Evolutionary conservation across 2,113 vertebrate species (phyloP), one percentile per base, ranked within the genome.

Genomic region (Paratilapia polleni): DNA sequence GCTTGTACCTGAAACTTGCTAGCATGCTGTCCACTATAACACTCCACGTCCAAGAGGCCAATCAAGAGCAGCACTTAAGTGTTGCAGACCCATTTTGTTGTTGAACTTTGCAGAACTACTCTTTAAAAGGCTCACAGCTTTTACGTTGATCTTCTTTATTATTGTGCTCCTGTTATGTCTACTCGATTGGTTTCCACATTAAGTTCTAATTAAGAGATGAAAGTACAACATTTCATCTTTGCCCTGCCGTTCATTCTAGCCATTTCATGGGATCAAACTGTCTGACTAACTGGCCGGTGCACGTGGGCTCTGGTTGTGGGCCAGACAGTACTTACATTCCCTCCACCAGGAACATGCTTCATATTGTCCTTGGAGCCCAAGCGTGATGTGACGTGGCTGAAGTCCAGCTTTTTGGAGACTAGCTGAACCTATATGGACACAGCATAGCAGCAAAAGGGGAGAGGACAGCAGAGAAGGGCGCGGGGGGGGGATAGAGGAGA

Each of bases 351-450:
- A 95, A 99, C 96, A 97, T 99, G 98, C 97, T 99, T 99, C 95
- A 99, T 97, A 97, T 99, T 99, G 96, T 99, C 98, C 97, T 99
- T 99, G 96, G 98, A 99, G 92, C 98, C 98, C 96, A 98, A 98
- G 96, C 98, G 98, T 93, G 98, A 98, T 84, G 97, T 96, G 95
- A 99, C 95, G 93, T 99, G 98, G 97, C 98, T 99, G 98, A 98
- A 99, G 97, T 97, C 99, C 96, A 97, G 94, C 96, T 99, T 99
- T 98, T 98, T 98, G 96, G 97, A 97, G 96, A 98, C 96, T 97
- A 99, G 97, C 95, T 99, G 97, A 97, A 99, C 98, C 98, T 99
- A 95, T 13, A 94, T 57, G 86, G 87, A 94, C 70, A 96, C 96
- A 97, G 95, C 31, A 96, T 94, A 91, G 96, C 96, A 90, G 94